A percentile compares a stretch with the other conserved stretches of the same genome.
phyloP scores from a whole-genome alignment of 92 coral and sea anemone genomes.

The Palythoa grandiflora region DNA sequence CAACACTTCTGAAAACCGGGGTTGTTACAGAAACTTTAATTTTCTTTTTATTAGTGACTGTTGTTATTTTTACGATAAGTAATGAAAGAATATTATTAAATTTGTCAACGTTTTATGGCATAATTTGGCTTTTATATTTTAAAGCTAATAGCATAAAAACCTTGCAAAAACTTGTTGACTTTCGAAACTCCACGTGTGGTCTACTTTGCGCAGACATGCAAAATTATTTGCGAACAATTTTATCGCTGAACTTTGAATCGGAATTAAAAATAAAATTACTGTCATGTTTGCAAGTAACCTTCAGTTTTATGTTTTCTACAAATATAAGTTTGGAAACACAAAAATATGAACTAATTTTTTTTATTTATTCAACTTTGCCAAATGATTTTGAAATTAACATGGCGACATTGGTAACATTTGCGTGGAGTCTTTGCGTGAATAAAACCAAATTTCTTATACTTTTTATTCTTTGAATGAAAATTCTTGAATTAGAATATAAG shows the following conservation, averaged over 20 bases:
- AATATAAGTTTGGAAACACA: too few species aligned
- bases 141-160: constrained; percentile 20
- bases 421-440: too few species aligned
- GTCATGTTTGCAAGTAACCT: neutral
- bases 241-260: neutral
- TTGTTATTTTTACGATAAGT: constrained; percentile 14
- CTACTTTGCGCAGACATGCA: constrained; percentile 25
- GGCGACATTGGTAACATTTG: too few species aligned
- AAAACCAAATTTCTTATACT: too few species aligned
- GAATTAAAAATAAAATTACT: neutral
- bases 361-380: neutral
- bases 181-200: constrained; percentile 4
- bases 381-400: too few species aligned
- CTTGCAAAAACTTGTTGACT: constrained; percentile 4
- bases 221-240: constrained; percentile 25
- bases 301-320: neutral
- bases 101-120: constrained; percentile 9
- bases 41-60: constrained; percentile 22
- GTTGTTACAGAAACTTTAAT: neutral
- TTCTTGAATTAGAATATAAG: too few species aligned
- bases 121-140: too few species aligned
- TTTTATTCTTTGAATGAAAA: too few species aligned
- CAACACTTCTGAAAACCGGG: neutral
- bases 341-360: neutral
- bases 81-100: constrained; percentile 30